Evolutionary conservation across 2,888 invertebrate species (phyloP).

Genomic region (Amitus sp.): DNA sequence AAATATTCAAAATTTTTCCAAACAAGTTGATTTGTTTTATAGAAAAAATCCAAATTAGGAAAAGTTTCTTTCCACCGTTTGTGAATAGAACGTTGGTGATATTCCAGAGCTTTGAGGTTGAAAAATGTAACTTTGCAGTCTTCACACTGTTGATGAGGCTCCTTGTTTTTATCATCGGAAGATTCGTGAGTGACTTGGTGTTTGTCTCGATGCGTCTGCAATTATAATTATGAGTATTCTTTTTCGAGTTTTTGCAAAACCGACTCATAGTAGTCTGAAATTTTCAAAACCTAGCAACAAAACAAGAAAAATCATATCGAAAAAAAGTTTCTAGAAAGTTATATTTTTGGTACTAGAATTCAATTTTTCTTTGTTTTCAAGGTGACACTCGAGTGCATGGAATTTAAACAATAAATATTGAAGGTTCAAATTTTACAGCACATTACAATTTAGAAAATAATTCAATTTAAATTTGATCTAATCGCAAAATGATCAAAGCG

Average conservation of each 20-base stretch:
- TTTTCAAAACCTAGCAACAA: neutral
- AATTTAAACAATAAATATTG: too few species aligned
- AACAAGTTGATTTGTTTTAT: neutral
- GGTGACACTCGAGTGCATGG: too few species aligned
- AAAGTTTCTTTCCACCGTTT: constrained; percentile 58
- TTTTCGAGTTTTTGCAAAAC: neutral
- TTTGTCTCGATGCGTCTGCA: constrained; percentile 71
- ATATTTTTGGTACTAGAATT: too few species aligned
- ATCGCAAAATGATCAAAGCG: too few species aligned
- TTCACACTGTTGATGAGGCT: constrained; percentile 65
- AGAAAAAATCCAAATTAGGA: neutral
- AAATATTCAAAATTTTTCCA: neutral
- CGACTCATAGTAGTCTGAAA: neutral
- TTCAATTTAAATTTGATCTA: too few species aligned
- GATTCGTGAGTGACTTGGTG: constrained; percentile 68
- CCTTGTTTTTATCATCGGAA: constrained; percentile 44
- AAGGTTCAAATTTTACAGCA: too few species aligned
- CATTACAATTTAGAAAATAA: too few species aligned
- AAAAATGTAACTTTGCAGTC: constrained; percentile 71
- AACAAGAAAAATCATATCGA: too few species aligned
- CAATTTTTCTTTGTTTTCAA: too few species aligned
- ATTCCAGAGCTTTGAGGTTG: constrained; percentile 69
- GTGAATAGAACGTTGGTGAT: constrained; percentile 69
- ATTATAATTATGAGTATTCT: constrained; percentile 40
- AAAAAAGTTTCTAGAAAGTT: too few species aligned